These are phyloP conservation scores for Polylopha cassiicola DNA, from an alignment of 2,888 invertebrate genomes.

Conservation along the genomic window DNA sequence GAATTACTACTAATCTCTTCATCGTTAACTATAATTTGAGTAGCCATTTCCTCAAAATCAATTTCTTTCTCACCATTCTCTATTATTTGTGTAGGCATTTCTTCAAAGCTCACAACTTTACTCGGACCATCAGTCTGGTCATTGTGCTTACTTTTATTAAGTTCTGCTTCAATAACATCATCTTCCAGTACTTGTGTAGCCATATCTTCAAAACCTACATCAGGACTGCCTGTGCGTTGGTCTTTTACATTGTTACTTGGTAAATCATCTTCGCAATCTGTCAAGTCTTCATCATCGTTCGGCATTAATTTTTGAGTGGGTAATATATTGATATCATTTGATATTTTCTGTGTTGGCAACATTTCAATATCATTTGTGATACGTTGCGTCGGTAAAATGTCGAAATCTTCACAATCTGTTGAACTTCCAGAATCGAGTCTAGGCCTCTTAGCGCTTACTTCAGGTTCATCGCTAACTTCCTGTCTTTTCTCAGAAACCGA, in stretches of 20 bases:
- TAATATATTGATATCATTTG: conserved; percentile 20
- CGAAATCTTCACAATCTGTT: conserved; percentile 49
- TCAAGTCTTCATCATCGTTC: conserved; percentile 25
- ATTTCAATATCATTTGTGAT: conserved; percentile 32
- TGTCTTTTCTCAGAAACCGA: conserved; percentile 23
- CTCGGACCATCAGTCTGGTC: conserved; percentile 31
- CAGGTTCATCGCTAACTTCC: conserved; percentile 20
- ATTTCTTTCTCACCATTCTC: conserved; percentile 23
- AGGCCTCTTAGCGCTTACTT: conserved; percentile 25
- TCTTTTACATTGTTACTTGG: conserved; percentile 10
- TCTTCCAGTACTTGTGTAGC: conserved; percentile 28
- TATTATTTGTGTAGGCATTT: conserved; percentile 48
- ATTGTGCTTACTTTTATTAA: conserved; percentile 13
- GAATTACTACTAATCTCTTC: too few relatives aligned
- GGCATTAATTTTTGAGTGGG: conserved; percentile 15
- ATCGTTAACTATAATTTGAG: too few relatives aligned
- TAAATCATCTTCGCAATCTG: conserved; percentile 29
- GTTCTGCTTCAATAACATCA: conserved; percentile 20
- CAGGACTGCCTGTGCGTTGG: conserved; percentile 12
- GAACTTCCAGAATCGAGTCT: conserved; percentile 37
- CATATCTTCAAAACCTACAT: conserved; percentile 29
- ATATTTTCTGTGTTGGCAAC: conserved; percentile 39
- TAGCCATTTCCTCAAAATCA: conserved; percentile 33
- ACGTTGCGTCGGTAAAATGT: conserved; percentile 41
- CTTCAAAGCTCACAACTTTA: conserved; percentile 32